phyloP scores from a whole-genome alignment of 2,888 invertebrate species.

The Myopa testacea region DNA sequence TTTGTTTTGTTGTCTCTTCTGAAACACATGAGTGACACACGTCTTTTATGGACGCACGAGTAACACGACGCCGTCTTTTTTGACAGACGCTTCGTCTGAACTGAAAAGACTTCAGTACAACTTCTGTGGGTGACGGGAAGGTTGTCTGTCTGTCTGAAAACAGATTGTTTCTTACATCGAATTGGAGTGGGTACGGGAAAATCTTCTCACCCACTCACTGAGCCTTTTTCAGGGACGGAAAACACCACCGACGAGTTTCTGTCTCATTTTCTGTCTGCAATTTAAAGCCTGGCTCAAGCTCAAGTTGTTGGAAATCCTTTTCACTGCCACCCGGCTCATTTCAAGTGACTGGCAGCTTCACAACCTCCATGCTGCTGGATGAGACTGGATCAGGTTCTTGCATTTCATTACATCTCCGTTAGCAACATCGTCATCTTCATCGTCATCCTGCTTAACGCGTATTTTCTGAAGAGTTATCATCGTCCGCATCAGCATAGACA shows the following conservation, averaged over 20 bases:
- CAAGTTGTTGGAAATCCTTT: background rate
- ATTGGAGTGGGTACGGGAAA: background rate
- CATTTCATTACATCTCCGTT: conserved; percentile 16
- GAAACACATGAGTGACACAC: background rate
- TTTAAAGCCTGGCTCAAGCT: background rate
- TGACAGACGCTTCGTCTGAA: too few relatives aligned
- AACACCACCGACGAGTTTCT: too few relatives aligned
- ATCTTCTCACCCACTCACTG: background rate
- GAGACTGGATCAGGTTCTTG: background rate
- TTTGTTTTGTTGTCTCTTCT: background rate
- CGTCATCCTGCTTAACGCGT: background rate
- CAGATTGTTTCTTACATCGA: conserved; percentile 20
- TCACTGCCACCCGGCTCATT: background rate
- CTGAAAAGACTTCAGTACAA: background rate
- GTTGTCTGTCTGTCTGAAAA: background rate
- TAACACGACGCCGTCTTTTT: too few relatives aligned
- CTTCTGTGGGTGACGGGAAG: background rate
- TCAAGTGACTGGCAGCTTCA: conserved; percentile 23
- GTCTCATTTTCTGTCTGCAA: background rate
- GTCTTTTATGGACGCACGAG: background rate
- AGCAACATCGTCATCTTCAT: conserved; percentile 27
- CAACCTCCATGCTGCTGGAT: background rate
- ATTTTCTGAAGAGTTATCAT: background rate
- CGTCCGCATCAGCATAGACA: background rate
- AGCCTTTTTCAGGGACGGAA: background rate